These are phyloP conservation scores for Nannobrachium achirus DNA, from an alignment of 2,113 vertebrate genomes.

Conservation along the genomic window DNA sequence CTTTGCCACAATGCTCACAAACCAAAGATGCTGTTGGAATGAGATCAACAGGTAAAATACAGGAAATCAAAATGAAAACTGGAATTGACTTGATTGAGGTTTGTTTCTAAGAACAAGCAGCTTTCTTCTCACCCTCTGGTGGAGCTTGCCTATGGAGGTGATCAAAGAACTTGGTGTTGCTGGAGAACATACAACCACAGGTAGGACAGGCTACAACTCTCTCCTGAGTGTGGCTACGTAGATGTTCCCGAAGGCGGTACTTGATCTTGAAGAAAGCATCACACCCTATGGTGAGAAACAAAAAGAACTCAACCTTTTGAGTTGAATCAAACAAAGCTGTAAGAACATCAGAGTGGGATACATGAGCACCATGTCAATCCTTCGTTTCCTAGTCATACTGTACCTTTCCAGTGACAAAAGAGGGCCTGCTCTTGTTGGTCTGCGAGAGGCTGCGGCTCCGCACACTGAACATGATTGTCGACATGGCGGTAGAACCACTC, in stretches of 20 bases:
- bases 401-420: slow-evolving; percentile 80
- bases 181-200: slow-evolving; percentile 81
- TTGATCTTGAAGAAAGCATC: slow-evolving; percentile 77
- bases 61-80: neutral
- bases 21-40: slow-evolving; percentile 74
- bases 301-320: neutral
- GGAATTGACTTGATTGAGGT: neutral
- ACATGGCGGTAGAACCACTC: slow-evolving; percentile 84
- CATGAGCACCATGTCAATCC: neutral
- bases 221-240: slow-evolving; percentile 76
- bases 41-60: neutral
- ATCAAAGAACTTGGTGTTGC: slow-evolving; percentile 79
- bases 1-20: slow-evolving; percentile 79
- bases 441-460: slow-evolving; percentile 72
- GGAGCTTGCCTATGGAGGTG: slow-evolving; percentile 78
- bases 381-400: slow-evolving; percentile 46
- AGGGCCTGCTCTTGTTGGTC: slow-evolving; percentile 78
- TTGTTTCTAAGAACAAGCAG: neutral
- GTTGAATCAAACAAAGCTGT: neutral
- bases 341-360: neutral
- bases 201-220: slow-evolving; percentile 75
- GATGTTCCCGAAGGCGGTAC: slow-evolving; percentile 74
- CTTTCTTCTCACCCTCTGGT: slow-evolving; percentile 70
- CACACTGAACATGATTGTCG: slow-evolving; percentile 78
- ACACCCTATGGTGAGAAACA: slow-evolving; percentile 54